phyloP scores from a whole-genome alignment of 2,113 vertebrate species.

The western clawed frog (Xenopus tropicalis) region UCB_Xtro_10.0 CM004445.2:91854001-91854500 shows the following conservation, averaged over 20 bases:
- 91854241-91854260: too few species aligned
- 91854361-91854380: slow-evolving; percentile 89
- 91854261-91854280: too few species aligned
- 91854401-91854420: slow-evolving; percentile 62
- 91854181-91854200: too few species aligned
- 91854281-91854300: slow-evolving; percentile 84
- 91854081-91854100: slow-evolving; percentile 87
- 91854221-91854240: too few species aligned
- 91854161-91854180: too few species aligned
- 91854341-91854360: slow-evolving; percentile 86
- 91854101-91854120: slow-evolving; percentile 85
- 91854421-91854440: too few species aligned
- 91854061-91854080: slow-evolving; percentile 90
- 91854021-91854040: slow-evolving; percentile 68
- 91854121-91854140: slow-evolving; percentile 56
- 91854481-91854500: too few species aligned
- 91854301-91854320: slow-evolving; percentile 71
- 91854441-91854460: too few species aligned
- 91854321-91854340: slow-evolving; percentile 84
- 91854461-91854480: too few species aligned
- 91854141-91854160: too few species aligned
- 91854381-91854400: slow-evolving; percentile 89
- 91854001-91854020: slow-evolving; percentile 79
- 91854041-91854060: slow-evolving; percentile 93
- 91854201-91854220: too few species aligned